Percentiles rank a stretch among this genome's conserved stretches.
These are phyloP conservation scores for Poeciliopsis prolifica DNA, from an alignment of 2,113 vertebrate genomes.

Conservation along the genomic window DNA sequence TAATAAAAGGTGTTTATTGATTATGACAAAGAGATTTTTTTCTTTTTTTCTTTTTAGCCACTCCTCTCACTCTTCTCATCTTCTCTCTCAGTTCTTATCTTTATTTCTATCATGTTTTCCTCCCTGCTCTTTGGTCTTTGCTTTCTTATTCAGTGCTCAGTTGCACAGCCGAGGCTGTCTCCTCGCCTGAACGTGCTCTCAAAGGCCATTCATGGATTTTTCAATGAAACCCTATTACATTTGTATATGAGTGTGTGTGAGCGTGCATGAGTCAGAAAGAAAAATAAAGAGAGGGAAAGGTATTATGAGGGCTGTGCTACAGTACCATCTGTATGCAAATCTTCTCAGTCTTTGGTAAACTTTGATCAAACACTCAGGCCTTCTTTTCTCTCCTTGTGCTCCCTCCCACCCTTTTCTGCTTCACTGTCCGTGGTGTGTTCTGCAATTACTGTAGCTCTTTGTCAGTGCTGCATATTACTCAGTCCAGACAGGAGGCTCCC, in stretches of 20 bases:
- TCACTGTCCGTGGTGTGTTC: constrained; percentile 81
- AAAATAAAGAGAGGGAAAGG: constrained; percentile 69
- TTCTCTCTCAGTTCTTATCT: constrained; percentile 36
- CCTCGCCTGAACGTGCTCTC: constrained; percentile 66
- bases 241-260: constrained; percentile 50
- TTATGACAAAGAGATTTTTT: constrained; percentile 9
- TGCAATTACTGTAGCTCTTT: constrained; percentile 92
- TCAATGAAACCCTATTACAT: constrained; percentile 77
- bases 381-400: constrained; percentile 55
- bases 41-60: constrained; percentile 23
- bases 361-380: constrained; percentile 90
- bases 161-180: constrained; percentile 70
- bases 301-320: constrained; percentile 79
- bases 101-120: constrained; percentile 23
- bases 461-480: constrained; percentile 81
- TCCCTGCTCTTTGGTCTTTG: constrained; percentile 24
- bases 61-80: constrained; percentile 19
- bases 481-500: constrained; percentile 40
- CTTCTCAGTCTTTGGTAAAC: constrained; percentile 90
- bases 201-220: constrained; percentile 78
- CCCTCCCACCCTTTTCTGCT: constrained; percentile 34
- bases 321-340: constrained; percentile 99
- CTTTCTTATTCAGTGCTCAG: constrained; percentile 59
- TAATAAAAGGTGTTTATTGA: constrained; percentile 24
- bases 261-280: constrained; percentile 27